A percentile compares a stretch with the other conserved stretches of the same genome.
Conservation (phyloP, 1,140 invertebrate species). For the Lucilia sericata region DNA sequence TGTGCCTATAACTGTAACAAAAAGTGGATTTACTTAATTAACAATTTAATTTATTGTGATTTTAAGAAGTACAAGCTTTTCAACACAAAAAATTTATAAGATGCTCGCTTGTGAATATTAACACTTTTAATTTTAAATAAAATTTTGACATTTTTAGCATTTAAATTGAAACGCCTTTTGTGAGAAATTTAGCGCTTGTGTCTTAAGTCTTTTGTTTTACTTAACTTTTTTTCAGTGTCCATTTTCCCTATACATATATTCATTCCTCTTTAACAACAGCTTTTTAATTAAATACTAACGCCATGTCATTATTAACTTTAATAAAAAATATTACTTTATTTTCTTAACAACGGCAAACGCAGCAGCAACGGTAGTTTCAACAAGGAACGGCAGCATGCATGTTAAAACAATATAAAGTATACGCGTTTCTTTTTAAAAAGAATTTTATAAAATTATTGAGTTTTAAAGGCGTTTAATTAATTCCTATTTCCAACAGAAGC, state of each 20-base stretch:
- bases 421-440: background rate
- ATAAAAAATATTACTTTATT: conserved; percentile 21
- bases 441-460: conserved; percentile 45
- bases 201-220: conserved; percentile 46
- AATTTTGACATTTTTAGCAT: background rate
- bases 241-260: background rate
- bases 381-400: conserved; percentile 2
- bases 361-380: no score
- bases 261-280: background rate
- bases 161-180: background rate
- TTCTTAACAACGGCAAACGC: background rate
- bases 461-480: conserved; percentile 50
- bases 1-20: no score
- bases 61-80: no score
- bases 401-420: background rate
- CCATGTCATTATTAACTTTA: conserved; percentile 34
- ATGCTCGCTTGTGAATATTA: no score
- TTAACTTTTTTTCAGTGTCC: background rate
- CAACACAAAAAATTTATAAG: no score
- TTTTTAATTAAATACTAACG: conserved; percentile 49
- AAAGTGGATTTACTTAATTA: no score
- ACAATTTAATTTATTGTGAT: no score
- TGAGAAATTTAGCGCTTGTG: conserved; percentile 26
- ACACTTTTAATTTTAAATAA: no score
- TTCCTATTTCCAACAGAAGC: conserved; percentile 46